Conservation (phyloP, 2,888 invertebrate species). For the Flabesymbios commensalis region DNA sequence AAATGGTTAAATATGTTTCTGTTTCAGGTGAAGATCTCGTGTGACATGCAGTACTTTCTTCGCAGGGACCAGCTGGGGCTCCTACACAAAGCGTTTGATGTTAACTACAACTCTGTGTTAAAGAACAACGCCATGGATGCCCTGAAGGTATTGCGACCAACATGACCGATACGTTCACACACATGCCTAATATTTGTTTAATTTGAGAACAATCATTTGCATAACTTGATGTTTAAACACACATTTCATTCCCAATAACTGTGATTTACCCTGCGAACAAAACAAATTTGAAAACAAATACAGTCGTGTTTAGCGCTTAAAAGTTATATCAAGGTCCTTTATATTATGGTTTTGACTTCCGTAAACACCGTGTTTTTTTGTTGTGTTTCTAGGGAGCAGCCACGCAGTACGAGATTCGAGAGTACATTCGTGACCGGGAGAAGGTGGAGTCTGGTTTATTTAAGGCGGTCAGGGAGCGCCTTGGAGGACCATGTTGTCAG, state of each 20-base stretch:
- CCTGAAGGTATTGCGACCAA: slow-evolving; percentile 46
- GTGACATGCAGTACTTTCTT: slow-evolving; percentile 49
- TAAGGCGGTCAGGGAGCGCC: slow-evolving; percentile 41
- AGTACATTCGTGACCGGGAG: slow-evolving; percentile 38
- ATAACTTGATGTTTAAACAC: too few relatives aligned
- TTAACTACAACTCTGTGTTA: slow-evolving; percentile 47
- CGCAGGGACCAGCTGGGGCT: slow-evolving; percentile 42
- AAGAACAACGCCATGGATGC: slow-evolving; percentile 49
- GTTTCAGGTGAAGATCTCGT: slow-evolving; percentile 43
- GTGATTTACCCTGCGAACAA: too few relatives aligned
- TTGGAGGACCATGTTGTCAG: slow-evolving; percentile 47
- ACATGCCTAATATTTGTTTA: too few relatives aligned
- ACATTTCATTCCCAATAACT: too few relatives aligned
- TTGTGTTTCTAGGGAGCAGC: slow-evolving; percentile 44
- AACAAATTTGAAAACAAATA: too few relatives aligned
- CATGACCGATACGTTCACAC: too few relatives aligned
- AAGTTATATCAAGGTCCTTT: too few relatives aligned
- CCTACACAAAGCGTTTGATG: slow-evolving; percentile 46
- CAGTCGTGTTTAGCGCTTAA: too few relatives aligned
- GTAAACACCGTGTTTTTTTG: too few relatives aligned
- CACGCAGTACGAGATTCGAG: slow-evolving; percentile 42
- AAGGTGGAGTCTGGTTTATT: slow-evolving; percentile 40
- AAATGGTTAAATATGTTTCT: too few relatives aligned
- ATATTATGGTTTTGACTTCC: too few relatives aligned
- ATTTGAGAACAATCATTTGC: too few relatives aligned